Percentiles rank a stretch among this genome's conserved stretches.
phyloP scores from a whole-genome alignment of 2,888 invertebrate genomes.

The Tenthredo livida region DNA sequence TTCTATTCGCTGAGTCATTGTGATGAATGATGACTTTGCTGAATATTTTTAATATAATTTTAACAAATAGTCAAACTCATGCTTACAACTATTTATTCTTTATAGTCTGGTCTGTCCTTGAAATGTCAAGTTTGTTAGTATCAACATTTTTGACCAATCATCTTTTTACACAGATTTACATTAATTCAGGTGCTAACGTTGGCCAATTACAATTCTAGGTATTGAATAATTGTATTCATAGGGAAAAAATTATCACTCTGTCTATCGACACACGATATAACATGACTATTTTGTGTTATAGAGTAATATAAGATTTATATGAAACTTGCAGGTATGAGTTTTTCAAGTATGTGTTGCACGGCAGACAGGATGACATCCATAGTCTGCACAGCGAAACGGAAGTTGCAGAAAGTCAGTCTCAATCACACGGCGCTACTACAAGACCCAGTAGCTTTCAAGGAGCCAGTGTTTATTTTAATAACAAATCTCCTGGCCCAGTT shows the following conservation, averaged over 20 bases:
- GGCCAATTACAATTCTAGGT: background rate
- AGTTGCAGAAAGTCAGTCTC: slow-evolving; percentile 47
- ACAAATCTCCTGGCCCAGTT: slow-evolving; percentile 50
- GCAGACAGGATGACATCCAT: slow-evolving; percentile 65
- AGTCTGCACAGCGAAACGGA: slow-evolving; percentile 58
- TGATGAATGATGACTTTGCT: background rate
- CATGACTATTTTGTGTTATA: background rate
- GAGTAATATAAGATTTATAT: background rate
- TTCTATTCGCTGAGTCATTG: background rate
- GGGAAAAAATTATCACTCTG: background rate
- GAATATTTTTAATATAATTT: background rate
- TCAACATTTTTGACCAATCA: background rate
- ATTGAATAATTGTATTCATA: background rate
- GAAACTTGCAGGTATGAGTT: slow-evolving; percentile 71
- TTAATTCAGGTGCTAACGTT: background rate
- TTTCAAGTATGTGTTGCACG: slow-evolving; percentile 72
- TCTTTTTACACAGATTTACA: background rate
- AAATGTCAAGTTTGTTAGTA: background rate
- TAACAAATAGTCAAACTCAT: background rate
- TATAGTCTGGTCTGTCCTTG: background rate
- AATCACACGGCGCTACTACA: slow-evolving; percentile 53
- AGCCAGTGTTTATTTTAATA: slow-evolving; percentile 70
- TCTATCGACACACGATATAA: background rate
- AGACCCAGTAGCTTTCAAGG: slow-evolving; percentile 70
- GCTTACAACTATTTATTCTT: background rate